phyloP scores from a whole-genome alignment of 2,113 vertebrate species.

The Aramus guarauna region DNA sequence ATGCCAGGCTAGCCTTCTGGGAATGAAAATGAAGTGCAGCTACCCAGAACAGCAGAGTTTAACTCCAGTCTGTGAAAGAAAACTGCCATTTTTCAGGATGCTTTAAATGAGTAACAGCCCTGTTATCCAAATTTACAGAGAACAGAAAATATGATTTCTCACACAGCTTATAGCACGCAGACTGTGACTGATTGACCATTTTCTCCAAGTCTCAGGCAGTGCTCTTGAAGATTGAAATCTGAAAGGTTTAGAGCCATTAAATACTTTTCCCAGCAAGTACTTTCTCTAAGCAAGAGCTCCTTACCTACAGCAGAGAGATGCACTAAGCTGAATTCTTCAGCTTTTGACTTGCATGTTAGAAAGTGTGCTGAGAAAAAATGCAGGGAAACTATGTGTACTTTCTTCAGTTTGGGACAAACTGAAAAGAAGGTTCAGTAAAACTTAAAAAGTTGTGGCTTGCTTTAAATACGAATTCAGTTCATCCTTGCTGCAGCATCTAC shows the following conservation, averaged over 20 bases:
- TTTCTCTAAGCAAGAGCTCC: not conserved
- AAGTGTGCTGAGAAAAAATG: not conserved
- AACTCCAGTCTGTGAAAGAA: not conserved
- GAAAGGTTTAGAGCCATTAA: not conserved
- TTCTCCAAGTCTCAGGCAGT: not conserved
- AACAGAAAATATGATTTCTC: not conserved
- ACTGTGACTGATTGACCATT: not conserved
- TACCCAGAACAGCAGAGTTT: not conserved
- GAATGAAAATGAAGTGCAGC: not conserved
- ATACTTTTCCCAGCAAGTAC: not conserved
- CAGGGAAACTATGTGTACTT: not conserved
- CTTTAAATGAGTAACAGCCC: not conserved
- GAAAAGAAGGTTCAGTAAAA: not conserved
- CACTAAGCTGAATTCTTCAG: not conserved
- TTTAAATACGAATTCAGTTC: not conserved
- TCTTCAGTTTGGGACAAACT: not conserved
- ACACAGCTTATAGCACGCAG: not conserved
- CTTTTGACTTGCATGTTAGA: not conserved
- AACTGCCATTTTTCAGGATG: not conserved
- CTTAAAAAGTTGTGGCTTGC: not conserved
- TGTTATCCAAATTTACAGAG: not conserved
- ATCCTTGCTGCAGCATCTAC: not conserved
- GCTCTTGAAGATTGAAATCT: not conserved
- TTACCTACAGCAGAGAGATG: not conserved
- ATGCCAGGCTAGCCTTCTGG: not conserved